Conservation (phyloP, 2,113 vertebrate species). For the Pagrus major region DNA sequence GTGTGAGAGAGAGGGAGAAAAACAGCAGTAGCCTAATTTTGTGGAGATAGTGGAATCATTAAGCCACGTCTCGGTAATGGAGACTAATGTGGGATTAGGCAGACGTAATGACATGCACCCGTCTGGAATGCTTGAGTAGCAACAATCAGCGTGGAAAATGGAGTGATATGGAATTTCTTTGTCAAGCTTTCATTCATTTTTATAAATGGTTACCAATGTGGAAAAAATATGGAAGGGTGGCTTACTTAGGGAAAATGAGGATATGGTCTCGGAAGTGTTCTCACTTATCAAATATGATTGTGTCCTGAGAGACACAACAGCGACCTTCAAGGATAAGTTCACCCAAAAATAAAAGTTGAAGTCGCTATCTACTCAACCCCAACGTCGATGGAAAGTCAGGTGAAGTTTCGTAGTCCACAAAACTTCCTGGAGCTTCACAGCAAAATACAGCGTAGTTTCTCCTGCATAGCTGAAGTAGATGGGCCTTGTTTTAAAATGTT, state of each 20-base stretch:
- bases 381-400: too few species aligned
- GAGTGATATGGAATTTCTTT: conserved; percentile 69
- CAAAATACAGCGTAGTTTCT: too few species aligned
- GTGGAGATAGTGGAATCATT: conserved; percentile 62
- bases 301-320: neutral
- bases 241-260: conserved; percentile 38
- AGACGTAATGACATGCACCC: conserved; percentile 48
- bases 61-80: conserved; percentile 54
- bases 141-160: conserved; percentile 70
- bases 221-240: conserved; percentile 54
- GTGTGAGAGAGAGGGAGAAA: neutral
- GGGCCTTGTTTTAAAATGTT: too few species aligned
- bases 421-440: too few species aligned
- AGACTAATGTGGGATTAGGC: conserved; percentile 70
- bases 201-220: conserved; percentile 53
- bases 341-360: too few species aligned
- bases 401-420: too few species aligned
- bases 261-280: conserved; percentile 46
- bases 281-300: conserved; percentile 45
- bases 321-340: too few species aligned
- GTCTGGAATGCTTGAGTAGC: conserved; percentile 65
- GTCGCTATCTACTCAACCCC: too few species aligned
- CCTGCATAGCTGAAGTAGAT: too few species aligned
- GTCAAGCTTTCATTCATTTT: conserved; percentile 67
- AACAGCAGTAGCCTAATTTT: conserved; percentile 38